These are phyloP conservation scores for Heptranchias perlo DNA, from an alignment of 2,113 vertebrate genomes.

Conservation along the genomic window DNA sequence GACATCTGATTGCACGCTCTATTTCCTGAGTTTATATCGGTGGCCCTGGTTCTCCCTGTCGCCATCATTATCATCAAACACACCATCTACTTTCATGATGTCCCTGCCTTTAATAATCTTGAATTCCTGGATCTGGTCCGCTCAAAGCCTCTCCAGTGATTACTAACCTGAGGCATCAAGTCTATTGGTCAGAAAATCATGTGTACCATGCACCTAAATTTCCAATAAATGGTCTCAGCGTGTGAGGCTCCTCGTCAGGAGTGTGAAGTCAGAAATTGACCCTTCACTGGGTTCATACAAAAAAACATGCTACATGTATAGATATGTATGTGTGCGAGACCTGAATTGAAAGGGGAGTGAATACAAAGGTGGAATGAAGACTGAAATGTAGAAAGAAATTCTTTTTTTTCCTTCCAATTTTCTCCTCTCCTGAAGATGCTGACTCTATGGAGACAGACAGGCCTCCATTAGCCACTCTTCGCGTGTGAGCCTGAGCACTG, in stretches of 20 bases:
- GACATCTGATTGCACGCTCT: no score
- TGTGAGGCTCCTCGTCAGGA: not conserved
- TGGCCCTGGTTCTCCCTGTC: no score
- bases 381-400: not conserved
- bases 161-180: no score
- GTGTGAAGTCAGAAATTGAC: not conserved
- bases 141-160: no score
- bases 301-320: not conserved
- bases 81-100: not conserved
- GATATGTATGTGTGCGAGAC: not conserved
- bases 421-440: not conserved
- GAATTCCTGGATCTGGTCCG: not conserved
- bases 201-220: not conserved
- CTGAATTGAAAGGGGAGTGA: not conserved
- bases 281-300: not conserved
- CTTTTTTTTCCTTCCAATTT: not conserved
- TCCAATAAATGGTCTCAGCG: not conserved
- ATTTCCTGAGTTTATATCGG: no score
- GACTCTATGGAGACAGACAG: not conserved
- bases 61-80: not conserved
- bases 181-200: not conserved
- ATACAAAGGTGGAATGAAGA: not conserved
- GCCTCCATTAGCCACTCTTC: not conserved
- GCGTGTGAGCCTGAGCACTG: not conserved
- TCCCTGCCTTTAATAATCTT: no score